These are phyloP conservation scores for Volucella bombylans DNA, from an alignment of 2,888 invertebrate genomes.

Conservation along the genomic window DNA sequence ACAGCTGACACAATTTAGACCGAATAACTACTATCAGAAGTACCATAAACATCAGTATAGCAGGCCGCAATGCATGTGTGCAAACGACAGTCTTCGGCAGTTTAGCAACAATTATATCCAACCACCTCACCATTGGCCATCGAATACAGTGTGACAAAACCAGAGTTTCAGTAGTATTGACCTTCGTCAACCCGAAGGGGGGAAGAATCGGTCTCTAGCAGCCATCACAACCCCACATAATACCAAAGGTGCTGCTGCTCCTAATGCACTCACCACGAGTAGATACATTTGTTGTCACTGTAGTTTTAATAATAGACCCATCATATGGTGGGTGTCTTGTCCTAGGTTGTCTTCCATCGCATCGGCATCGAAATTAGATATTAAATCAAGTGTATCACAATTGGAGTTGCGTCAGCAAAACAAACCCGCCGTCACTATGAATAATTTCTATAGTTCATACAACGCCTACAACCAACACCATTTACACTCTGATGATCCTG, in stretches of 20 bases:
- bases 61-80: conserved; percentile 48
- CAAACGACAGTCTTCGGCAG: conserved; percentile 49
- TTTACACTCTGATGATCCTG: conserved; percentile 71
- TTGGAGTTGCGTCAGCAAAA: conserved; percentile 70
- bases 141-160: conserved; percentile 69
- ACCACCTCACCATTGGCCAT: conserved; percentile 75
- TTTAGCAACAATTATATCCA: conserved; percentile 73
- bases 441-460: conserved; percentile 67
- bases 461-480: conserved; percentile 72
- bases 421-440: conserved; percentile 56
- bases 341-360: conserved; percentile 80
- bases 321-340: conserved; percentile 82
- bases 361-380: conserved; percentile 73
- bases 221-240: conserved; percentile 16
- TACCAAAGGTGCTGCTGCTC: conserved; percentile 48
- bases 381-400: conserved; percentile 64
- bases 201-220: conserved; percentile 61
- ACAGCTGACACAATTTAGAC: conserved; percentile 76
- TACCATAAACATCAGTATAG: conserved; percentile 50
- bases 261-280: conserved; percentile 74
- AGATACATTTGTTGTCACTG: conserved; percentile 80
- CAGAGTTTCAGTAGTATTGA: conserved; percentile 72
- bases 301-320: conserved; percentile 81
- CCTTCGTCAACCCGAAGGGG: conserved; percentile 63
- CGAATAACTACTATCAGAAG: conserved; percentile 66